A percentile compares a stretch with the other conserved stretches of the same genome.
Evolutionary conservation across 2,113 vertebrate genomes (phyloP).

Genomic region (Aleadryas rufinucha): DNA sequence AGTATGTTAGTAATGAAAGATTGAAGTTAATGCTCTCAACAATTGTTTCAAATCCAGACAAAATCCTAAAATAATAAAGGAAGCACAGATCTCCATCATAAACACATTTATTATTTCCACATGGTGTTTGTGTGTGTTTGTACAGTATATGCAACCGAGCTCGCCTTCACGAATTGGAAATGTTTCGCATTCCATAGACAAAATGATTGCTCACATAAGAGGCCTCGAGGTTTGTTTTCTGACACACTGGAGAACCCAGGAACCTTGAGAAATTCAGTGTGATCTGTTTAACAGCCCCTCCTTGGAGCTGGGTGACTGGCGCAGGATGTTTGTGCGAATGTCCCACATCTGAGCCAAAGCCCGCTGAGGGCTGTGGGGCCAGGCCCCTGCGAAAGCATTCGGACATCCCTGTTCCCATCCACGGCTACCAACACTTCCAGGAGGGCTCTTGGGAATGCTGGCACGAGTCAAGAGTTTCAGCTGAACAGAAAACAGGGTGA

Average conservation of each 20-base stretch:
- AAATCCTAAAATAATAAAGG: constrained; percentile 64
- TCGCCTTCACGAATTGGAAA: constrained; percentile 48
- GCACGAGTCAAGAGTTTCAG: background rate
- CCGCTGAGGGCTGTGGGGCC: background rate
- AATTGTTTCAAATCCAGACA: constrained; percentile 60
- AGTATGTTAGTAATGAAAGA: constrained; percentile 29
- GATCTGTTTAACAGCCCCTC: constrained; percentile 2
- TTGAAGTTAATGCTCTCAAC: constrained; percentile 21
- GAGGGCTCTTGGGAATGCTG: background rate
- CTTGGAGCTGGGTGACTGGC: background rate
- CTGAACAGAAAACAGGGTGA: background rate
- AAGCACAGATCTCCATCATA: constrained; percentile 64
- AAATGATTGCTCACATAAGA: constrained; percentile 38
- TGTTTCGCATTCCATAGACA: constrained; percentile 30
- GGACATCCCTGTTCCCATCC: background rate
- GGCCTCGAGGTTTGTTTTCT: constrained; percentile 54
- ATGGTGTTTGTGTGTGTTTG: constrained; percentile 48
- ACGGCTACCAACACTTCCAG: fast-evolving
- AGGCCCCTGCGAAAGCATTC: background rate
- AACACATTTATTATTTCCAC: constrained; percentile 71
- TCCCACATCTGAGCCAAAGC: background rate
- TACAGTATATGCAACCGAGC: constrained; percentile 8
- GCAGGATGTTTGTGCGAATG: background rate
- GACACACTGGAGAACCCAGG: constrained; percentile 32
- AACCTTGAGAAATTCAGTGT: constrained; percentile 31